These are phyloP conservation scores for Nymphicus hollandicus DNA, from an alignment of 2,113 vertebrate species.

Conservation along the genomic window DNA sequence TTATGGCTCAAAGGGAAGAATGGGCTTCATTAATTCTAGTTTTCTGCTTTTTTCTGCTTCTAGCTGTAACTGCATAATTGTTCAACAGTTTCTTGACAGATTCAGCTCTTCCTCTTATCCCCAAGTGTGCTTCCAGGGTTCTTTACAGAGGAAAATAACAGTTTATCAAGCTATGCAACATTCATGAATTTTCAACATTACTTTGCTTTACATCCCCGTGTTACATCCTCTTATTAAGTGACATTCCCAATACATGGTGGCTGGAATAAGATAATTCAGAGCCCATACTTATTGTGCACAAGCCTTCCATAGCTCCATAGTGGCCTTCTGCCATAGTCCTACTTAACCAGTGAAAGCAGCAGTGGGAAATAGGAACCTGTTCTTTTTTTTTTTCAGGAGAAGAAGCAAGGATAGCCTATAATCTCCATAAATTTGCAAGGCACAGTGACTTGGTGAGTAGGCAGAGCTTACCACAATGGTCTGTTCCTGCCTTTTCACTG, in stretches of 20 bases:
- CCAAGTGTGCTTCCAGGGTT: neutral
- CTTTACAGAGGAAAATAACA: neutral
- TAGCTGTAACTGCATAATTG: neutral
- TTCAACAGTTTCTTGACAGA: neutral
- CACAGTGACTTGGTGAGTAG: neutral
- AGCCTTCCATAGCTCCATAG: neutral
- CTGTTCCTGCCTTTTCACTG: neutral
- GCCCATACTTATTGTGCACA: neutral
- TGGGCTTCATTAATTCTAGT: conserved; percentile 33
- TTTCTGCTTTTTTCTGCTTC: conserved; percentile 27
- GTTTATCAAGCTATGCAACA: neutral
- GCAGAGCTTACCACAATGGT: neutral
- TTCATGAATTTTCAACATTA: neutral
- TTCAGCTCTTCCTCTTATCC: neutral
- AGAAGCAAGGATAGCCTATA: neutral
- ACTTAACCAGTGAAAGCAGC: neutral
- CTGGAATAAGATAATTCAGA: neutral
- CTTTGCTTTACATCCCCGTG: neutral
- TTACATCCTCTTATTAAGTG: neutral
- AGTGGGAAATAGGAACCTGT: neutral
- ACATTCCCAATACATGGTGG: neutral
- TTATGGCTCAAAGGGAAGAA: neutral
- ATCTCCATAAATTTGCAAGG: neutral
- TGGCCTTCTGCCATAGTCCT: neutral
- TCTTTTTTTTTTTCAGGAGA: neutral